Percentiles rank a stretch among this genome's conserved stretches.
phyloP scores from a whole-genome alignment of 2,888 invertebrate genomes.

The Bruchidius siliquastri region DNA sequence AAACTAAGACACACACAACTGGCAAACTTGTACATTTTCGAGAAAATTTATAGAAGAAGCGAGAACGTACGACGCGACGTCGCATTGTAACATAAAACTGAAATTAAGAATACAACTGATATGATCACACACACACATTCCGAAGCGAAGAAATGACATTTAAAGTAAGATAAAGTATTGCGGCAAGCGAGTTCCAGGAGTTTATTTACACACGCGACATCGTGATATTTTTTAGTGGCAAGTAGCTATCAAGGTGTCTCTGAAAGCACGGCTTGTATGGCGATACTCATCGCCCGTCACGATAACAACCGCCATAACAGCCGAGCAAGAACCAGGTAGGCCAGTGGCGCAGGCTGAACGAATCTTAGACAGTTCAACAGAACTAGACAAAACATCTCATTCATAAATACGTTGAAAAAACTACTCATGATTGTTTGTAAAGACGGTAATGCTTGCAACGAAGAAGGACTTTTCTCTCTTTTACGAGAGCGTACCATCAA shows the following conservation, averaged over 20 bases:
- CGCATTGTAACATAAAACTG: background rate
- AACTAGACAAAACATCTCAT: too few relatives aligned
- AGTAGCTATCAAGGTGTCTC: background rate
- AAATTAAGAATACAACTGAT: background rate
- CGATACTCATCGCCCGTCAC: background rate
- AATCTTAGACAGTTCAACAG: too few relatives aligned
- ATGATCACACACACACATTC: background rate
- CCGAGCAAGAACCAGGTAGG: background rate
- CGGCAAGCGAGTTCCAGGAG: background rate
- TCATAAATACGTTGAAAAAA: too few relatives aligned
- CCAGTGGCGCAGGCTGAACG: background rate
- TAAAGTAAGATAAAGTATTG: background rate
- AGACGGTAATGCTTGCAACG: too few relatives aligned
- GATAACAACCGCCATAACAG: background rate
- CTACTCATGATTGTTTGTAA: too few relatives aligned
- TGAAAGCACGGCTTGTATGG: background rate
- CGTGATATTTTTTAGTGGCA: background rate
- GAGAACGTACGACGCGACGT: background rate
- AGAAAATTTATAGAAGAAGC: background rate
- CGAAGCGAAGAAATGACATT: background rate
- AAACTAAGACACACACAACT: background rate
- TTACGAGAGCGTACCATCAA: too few relatives aligned
- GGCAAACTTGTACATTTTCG: background rate
- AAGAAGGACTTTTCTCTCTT: too few relatives aligned
- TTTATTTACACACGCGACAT: background rate